A percentile compares a stretch with the other conserved stretches of the same genome.
phyloP scores from a whole-genome alignment of 2,113 vertebrate species.

The Pedetes capensis region DNA sequence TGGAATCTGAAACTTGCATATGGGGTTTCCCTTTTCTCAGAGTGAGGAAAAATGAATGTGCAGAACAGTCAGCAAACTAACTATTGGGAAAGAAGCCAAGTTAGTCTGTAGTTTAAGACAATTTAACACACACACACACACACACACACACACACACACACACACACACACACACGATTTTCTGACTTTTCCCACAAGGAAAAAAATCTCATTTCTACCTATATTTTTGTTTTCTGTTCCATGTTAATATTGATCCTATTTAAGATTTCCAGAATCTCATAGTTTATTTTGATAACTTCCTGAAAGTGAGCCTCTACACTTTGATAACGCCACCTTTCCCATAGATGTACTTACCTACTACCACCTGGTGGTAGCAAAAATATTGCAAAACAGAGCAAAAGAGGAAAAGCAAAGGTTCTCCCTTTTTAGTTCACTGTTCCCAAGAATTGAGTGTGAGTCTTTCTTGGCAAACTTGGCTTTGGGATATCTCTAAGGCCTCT shows the following conservation, averaged over 20 bases:
- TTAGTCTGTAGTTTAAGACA: not conserved
- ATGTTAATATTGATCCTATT: constrained; percentile 26
- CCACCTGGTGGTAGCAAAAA: constrained; percentile 61
- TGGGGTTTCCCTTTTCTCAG: not conserved
- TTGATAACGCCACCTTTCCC: not conserved
- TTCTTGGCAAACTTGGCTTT: not conserved
- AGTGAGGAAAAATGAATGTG: not conserved
- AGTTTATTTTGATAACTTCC: constrained; percentile 56
- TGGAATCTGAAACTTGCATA: not conserved
- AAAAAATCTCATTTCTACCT: constrained; percentile 31
- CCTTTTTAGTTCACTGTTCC: not conserved
- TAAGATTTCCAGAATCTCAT: constrained; percentile 43
- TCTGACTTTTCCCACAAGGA: constrained; percentile 21
- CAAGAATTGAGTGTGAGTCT: not conserved
- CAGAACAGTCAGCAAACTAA: not conserved
- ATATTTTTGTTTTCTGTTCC: constrained; percentile 49
- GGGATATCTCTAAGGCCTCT: not conserved
- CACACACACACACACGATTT: not conserved
- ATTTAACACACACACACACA: not conserved
- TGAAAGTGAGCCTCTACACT: not conserved
- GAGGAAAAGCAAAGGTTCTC: not conserved
- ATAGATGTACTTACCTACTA: constrained; percentile 18
- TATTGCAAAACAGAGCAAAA: constrained; percentile 15
- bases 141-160: not conserved
- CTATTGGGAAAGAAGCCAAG: not conserved